Evolutionary conservation across 2,797 vertebrate species (phyloP).

Genomic region (Megalops cyprinoides): DNA sequence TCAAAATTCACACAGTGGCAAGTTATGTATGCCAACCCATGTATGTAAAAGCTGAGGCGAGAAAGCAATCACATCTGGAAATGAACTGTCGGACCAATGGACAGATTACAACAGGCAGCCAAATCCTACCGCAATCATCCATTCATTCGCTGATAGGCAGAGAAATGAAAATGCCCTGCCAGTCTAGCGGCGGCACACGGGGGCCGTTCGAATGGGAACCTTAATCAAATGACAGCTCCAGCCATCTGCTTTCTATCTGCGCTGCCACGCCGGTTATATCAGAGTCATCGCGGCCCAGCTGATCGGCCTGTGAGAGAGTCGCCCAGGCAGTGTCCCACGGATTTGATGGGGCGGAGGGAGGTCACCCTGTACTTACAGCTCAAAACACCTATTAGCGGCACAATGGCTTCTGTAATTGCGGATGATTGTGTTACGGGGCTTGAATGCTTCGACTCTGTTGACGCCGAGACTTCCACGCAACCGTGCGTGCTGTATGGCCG

Average conservation of each 20-base stretch:
- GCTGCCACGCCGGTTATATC: background rate
- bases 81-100: background rate
- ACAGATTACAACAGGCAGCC: background rate
- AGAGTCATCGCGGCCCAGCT: background rate
- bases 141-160: background rate
- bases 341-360: background rate
- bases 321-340: background rate
- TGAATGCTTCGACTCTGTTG: background rate
- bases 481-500: background rate
- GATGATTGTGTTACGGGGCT: constrained; percentile 2
- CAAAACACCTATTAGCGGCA: background rate
- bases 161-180: background rate
- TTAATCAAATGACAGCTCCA: background rate
- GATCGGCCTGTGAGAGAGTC: background rate
- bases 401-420: background rate
- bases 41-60: background rate
- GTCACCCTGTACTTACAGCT: background rate
- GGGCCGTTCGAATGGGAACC: background rate
- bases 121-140: background rate
- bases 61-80: background rate
- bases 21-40: background rate
- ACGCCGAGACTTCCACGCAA: background rate
- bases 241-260: background rate
- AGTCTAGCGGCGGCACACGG: background rate
- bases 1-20: background rate